Conservation (phyloP, 2,113 vertebrate genomes). For the Thymallus thymallus region DNA sequence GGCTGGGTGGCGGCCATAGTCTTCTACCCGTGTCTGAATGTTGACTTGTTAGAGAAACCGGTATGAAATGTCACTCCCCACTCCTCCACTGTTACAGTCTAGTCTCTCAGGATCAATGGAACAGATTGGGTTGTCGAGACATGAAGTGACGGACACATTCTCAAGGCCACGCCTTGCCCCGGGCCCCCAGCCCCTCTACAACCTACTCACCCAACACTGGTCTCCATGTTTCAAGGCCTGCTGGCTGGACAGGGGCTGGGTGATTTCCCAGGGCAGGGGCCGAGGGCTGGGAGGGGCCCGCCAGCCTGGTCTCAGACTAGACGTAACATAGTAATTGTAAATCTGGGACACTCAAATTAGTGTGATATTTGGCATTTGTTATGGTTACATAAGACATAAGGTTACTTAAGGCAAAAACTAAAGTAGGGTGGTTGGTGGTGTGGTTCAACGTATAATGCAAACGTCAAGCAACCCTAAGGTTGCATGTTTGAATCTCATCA, state of each 20-base stretch:
- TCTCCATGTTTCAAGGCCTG: constrained; percentile 67
- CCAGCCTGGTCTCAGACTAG: no score
- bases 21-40: constrained; percentile 62
- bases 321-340: no score
- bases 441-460: no score
- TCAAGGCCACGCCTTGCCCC: constrained; percentile 52
- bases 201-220: constrained; percentile 44
- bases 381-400: no score
- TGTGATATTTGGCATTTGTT: background rate
- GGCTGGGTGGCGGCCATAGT: constrained; percentile 48
- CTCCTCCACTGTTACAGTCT: constrained; percentile 48
- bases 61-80: constrained; percentile 63
- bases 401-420: no score
- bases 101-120: constrained; percentile 40
- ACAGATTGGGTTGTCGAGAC: constrained; percentile 59
- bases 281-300: constrained; percentile 52
- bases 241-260: constrained; percentile 58
- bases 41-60: constrained; percentile 66
- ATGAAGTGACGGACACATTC: constrained; percentile 63
- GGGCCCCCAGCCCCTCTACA: constrained; percentile 28
- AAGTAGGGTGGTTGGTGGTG: no score
- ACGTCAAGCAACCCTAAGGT: no score
- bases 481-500: no score
- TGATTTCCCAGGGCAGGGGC: constrained; percentile 70
- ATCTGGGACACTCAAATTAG: background rate